These are phyloP conservation scores for Drosophila borealis DNA, from an alignment of 2,888 invertebrate genomes.

Conservation along the genomic window DNA sequence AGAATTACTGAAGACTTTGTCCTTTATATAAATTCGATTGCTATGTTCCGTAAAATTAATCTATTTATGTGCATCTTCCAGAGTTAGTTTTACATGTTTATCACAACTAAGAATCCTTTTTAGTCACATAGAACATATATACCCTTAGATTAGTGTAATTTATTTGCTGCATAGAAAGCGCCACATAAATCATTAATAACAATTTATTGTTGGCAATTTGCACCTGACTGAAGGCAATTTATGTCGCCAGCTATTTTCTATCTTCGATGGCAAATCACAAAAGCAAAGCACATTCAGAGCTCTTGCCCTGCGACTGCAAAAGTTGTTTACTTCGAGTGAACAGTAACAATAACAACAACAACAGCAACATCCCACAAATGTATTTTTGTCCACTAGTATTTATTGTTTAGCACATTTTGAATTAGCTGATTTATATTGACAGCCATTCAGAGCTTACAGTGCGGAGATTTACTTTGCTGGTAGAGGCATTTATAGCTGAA, in stretches of 20 bases:
- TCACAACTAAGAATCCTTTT: no score
- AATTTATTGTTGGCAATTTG: conserved; percentile 77
- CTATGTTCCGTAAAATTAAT: no score
- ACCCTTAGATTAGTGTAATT: conserved; percentile 23
- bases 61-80: no score
- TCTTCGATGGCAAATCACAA: conserved; percentile 34
- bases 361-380: conserved; percentile 28
- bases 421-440: conserved; percentile 32
- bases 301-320: conserved; percentile 9
- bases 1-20: no score
- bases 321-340: conserved; percentile 62
- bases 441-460: conserved; percentile 23
- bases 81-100: no score
- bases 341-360: conserved; percentile 4
- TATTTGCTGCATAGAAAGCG: conserved; percentile 7
- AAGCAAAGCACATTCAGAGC: conserved; percentile 7
- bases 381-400: conserved; percentile 63
- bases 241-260: conserved; percentile 61
- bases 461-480: conserved; percentile 18
- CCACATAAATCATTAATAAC: conserved; percentile 75
- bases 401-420: conserved; percentile 47
- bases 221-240: conserved; percentile 73
- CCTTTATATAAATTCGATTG: no score
- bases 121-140: neutral
- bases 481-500: no score